Conservation (phyloP, 2,113 vertebrate species). For the Tapirus terrestris region DNA sequence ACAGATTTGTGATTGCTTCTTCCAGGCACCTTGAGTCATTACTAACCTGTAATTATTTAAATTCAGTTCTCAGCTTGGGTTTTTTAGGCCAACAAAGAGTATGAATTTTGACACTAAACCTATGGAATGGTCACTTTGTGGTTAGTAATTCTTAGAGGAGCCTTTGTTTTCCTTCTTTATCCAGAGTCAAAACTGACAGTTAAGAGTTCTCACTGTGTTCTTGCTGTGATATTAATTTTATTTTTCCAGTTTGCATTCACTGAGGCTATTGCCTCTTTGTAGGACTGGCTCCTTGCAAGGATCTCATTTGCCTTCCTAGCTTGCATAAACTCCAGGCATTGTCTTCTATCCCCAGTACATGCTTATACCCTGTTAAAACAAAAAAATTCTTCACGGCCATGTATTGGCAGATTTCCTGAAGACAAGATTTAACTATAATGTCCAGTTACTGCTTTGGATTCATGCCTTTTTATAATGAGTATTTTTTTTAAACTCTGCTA, state of each 20-base stretch:
- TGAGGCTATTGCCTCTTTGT: neutral
- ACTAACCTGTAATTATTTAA: neutral
- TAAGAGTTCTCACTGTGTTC: neutral
- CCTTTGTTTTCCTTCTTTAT: neutral
- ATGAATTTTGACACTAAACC: neutral
- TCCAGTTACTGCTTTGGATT: neutral
- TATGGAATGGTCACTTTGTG: neutral
- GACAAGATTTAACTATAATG: neutral
- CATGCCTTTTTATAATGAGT: neutral
- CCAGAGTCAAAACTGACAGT: neutral
- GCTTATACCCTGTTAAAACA: neutral
- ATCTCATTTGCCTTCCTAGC: neutral
- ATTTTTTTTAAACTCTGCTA: slow-evolving; percentile 1
- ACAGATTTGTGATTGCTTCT: neutral
- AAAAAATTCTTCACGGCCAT: neutral
- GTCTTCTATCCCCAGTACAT: neutral
- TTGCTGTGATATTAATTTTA: neutral
- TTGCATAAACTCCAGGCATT: neutral
- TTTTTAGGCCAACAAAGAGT: neutral
- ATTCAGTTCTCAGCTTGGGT: neutral
- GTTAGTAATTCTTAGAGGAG: neutral
- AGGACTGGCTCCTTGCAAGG: neutral
- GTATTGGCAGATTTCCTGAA: neutral
- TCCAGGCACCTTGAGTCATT: neutral
- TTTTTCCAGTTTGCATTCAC: neutral